A percentile compares a stretch with the other conserved stretches of the same genome.
Conservation (phyloP, 2,797 vertebrate genomes). For the Rhabdophis nuchalis region DNA sequence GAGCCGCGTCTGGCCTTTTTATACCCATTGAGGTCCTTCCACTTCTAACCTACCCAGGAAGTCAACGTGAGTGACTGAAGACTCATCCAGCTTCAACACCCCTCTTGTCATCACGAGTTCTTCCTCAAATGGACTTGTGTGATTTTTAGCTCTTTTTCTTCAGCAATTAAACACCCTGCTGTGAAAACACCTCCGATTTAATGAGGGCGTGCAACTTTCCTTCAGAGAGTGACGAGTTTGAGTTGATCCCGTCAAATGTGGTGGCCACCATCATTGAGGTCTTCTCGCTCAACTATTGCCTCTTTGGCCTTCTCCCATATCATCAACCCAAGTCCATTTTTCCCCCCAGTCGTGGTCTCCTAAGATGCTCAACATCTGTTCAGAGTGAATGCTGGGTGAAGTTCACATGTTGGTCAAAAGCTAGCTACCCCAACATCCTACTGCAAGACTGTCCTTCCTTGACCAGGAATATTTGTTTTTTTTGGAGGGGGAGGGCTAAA, state of each 20-base stretch:
- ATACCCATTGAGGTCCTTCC: not conserved
- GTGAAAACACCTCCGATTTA: not conserved
- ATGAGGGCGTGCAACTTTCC: not conserved
- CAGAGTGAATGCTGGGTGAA: not conserved
- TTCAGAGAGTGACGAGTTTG: not conserved
- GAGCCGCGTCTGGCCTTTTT: not conserved
- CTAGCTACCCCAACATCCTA: not conserved
- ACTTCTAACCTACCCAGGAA: not conserved
- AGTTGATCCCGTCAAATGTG: not conserved
- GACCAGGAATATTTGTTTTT: not conserved
- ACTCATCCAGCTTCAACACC: not conserved
- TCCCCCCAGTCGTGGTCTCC: not conserved
- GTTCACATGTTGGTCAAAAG: not conserved
- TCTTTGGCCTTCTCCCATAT: not conserved
- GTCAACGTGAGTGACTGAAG: not conserved
- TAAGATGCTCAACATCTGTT: not conserved
- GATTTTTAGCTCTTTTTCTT: not conserved
- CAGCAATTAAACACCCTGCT: not conserved
- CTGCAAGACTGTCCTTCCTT: not conserved
- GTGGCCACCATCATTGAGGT: not conserved
- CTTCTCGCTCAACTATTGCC: not conserved
- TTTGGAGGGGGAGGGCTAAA: not conserved
- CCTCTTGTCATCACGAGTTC: not conserved
- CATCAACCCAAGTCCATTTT: not conserved
- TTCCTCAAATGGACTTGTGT: not conserved